Evolutionary conservation across 2,888 invertebrate species (phyloP), one percentile per base, ranked within the genome.

Genomic region (Aradus depressus): DNA sequence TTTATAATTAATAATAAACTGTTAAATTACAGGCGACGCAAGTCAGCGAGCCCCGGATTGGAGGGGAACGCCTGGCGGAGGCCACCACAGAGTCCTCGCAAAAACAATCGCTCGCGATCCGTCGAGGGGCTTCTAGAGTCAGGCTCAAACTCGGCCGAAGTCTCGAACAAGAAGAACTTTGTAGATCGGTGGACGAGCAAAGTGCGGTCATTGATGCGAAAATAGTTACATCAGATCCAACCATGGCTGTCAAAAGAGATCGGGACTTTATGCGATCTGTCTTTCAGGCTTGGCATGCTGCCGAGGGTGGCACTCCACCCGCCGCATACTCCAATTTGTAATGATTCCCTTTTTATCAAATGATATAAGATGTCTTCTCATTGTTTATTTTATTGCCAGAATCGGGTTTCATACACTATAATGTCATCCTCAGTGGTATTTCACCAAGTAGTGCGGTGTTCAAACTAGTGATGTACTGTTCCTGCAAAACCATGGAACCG

Each of bases 181-280:
- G 83, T 88, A 79, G 86, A 87, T 74, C 75, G 81, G 67, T 84
- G 84, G 70, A 81, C 84, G 62, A 84, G 82, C 71, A 84, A 84
- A 77, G 81, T 84, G 69, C 78, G 82, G 73, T 80, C 81, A 71
- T 74, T 84, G 66, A 83, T 78, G 57, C 70, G 56, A 51, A 60
- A 60, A 37, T 59, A 14, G 14, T 28, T 18, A 10, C 14, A 18
- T 18, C 49, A n/a, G 22, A 43, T 12, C 32, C 43, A 6, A 32
- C 44, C 18, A 18, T 34, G 16, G 37, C 26, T 14, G 26, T 25
- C 10, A 41, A 37, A n/a, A 41, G 23, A 4, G 34, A 3, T 12
- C 37, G 47, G 14, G 45, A 42, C 22, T 48, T 56, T 39, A 52
- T 56, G 19, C 54, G 52, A 28, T 45, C 50, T 16, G 47, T 52